Base-by-base conservation (phyloP, 1,140 invertebrate genomes). In the Temnothorax longispinosus region DNA sequence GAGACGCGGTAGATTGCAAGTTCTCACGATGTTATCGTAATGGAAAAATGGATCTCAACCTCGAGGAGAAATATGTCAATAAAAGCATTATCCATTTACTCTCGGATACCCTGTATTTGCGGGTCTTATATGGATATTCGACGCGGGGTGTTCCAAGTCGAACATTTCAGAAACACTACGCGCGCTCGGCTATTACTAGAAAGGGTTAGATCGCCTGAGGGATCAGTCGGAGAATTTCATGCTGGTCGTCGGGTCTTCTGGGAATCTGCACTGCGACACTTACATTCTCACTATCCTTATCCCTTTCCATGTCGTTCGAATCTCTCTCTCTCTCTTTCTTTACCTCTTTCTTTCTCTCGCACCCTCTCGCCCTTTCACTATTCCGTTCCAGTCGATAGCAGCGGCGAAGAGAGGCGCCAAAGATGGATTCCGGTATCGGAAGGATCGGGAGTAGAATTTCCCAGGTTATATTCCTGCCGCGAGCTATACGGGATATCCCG, bases 201-300 rank as follows among this genome's bases (percentile, higher is more conserved):
- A 78, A 71, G 58, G 52, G 56, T 62, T 52, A 81, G 41, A 85
- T 72, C 76, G 72, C 62, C 60, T 62, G 74, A 72, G 74, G 58
- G 84, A 85, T 87, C 76, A 87, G 87, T 56, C 76, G 69, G 60
- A 64, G 62, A 91, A 91, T 91, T 91, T 64, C 60, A 80, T 44
- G 86, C 82, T 86, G 81, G 88, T 82, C 80, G 52, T 44, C 21
- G 86, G 76, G 11, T 87, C 74, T 90, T 72, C 58, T 47, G 74
- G 86, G 80, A 86, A 89, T 89, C 89, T 91, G 90, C 90, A 91
- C 77, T 89, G 90, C 90, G 91, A 90, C 91, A 85, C 85, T 91
- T 91, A 88, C 86, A 47, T 71, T 91, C 64, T 87, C 81, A 60
- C 75, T 44, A 44, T 41, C 44, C 21, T 80, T 71, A 60, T 71